These are phyloP conservation scores for Luehdorfia chinensis DNA, from an alignment of 1,140 invertebrate genomes.

Conservation along the genomic window DNA sequence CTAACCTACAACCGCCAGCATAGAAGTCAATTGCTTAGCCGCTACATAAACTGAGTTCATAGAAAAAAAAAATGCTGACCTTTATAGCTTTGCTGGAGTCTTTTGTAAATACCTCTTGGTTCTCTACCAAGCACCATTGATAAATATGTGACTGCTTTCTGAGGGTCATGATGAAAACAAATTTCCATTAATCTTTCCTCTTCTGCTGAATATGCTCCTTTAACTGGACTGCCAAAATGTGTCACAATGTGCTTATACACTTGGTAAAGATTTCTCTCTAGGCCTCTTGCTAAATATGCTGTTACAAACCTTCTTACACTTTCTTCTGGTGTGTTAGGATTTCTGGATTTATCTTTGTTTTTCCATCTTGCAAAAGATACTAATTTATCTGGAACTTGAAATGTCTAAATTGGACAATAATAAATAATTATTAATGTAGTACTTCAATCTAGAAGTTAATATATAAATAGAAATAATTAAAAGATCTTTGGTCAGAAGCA, in stretches of 20 bases:
- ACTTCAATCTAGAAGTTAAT: neutral
- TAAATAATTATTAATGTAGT: slow-evolving; percentile 1
- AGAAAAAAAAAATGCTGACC: no score
- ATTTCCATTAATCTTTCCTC: slow-evolving; percentile 58
- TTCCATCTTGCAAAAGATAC: slow-evolving; percentile 51
- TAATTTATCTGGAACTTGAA: slow-evolving; percentile 45
- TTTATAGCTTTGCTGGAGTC: slow-evolving; percentile 29
- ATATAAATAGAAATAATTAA: no score
- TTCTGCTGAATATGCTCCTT: slow-evolving; percentile 34
- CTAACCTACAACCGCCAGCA: no score
- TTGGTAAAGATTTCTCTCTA: slow-evolving; percentile 50
- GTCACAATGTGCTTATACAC: slow-evolving; percentile 47
- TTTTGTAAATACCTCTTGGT: slow-evolving; percentile 51
- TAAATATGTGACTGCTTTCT: slow-evolving; percentile 36
- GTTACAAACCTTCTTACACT: slow-evolving; percentile 42
- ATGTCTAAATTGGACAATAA: slow-evolving; percentile 31
- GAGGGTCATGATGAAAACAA: slow-evolving; percentile 42
- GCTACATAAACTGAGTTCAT: no score
- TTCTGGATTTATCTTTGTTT: slow-evolving; percentile 38
- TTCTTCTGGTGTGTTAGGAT: slow-evolving; percentile 35
- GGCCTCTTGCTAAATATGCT: slow-evolving; percentile 44
- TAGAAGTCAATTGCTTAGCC: no score
- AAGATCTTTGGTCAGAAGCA: no score
- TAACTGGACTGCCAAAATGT: slow-evolving; percentile 31
- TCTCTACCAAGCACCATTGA: slow-evolving; percentile 47